A percentile compares a stretch with the other conserved stretches of the same genome.
Evolutionary conservation across 2,113 vertebrate species (phyloP).

Genomic region (Vanacampus margaritifer): DNA sequence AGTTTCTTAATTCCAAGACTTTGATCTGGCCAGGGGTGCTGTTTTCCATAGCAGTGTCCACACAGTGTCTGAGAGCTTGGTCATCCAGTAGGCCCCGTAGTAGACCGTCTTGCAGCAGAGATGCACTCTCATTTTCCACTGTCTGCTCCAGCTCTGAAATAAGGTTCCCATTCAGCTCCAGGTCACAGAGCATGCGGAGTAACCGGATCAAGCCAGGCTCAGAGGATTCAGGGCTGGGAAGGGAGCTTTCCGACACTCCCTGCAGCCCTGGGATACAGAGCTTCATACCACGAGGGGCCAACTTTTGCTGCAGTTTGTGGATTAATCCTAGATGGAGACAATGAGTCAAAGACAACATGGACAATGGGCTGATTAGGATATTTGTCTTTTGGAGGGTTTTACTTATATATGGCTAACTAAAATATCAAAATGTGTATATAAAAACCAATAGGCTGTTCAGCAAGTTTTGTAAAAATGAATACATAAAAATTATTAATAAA

Average conservation of each 20-base stretch:
- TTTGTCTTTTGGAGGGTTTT: background rate
- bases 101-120: conserved; percentile 80
- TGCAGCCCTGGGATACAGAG: conserved; percentile 78
- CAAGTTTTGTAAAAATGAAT: background rate
- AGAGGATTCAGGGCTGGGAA: background rate
- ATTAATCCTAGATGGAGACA: conserved; percentile 73
- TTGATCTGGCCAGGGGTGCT: conserved; percentile 72
- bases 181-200: conserved; percentile 75
- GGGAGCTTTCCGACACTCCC: conserved; percentile 3
- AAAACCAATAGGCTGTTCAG: background rate
- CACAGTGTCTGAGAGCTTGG: conserved; percentile 75
- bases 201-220: conserved; percentile 77
- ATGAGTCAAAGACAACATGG: background rate
- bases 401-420: no score
- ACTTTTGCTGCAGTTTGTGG: conserved; percentile 74
- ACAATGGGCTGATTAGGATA: no score
- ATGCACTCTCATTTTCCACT: conserved; percentile 74
- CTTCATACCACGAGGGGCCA: conserved; percentile 80
- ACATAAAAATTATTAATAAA: no score
- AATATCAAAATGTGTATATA: no score
- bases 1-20: conserved; percentile 82
- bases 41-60: conserved; percentile 85
- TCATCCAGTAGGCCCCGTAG: conserved; percentile 79
- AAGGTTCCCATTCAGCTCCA: conserved; percentile 88
- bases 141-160: conserved; percentile 80